phyloP scores from a whole-genome alignment of 2,797 vertebrate species.

The Hemibagrus guttatus region DNA sequence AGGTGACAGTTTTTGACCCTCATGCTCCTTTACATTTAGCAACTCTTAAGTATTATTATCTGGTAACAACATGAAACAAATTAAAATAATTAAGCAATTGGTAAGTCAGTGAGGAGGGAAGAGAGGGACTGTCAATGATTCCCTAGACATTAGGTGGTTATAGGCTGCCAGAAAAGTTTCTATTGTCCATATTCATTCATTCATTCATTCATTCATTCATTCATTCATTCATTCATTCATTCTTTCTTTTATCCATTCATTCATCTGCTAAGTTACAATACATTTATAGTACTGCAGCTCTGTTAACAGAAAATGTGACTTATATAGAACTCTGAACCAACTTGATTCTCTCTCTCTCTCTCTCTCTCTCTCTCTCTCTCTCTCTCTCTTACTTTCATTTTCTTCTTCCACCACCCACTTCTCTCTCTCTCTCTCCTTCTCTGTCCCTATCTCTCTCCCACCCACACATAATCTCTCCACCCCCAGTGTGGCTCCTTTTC shows the following conservation, averaged over 20 bases:
- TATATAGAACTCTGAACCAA: neutral
- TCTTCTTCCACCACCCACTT: conserved; percentile 35
- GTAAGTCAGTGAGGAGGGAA: neutral
- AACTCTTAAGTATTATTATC: neutral
- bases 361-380: neutral
- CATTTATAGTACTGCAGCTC: neutral
- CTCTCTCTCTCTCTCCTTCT: conserved; percentile 31
- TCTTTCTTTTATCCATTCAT: neutral
- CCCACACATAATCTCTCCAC: conserved; percentile 20
- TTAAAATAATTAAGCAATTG: neutral
- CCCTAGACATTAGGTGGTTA: neutral
- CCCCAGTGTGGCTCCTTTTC: conserved; percentile 9
- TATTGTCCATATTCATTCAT: neutral
- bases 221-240: neutral
- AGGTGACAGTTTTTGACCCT: neutral
- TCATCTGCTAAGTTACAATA: neutral
- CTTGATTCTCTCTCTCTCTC: neutral
- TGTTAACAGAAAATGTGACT: neutral
- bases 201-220: neutral
- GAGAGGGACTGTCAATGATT: neutral
- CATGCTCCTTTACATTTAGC: neutral
- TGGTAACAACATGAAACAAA: neutral
- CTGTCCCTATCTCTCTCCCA: conserved; percentile 10
- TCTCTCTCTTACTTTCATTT: conserved; percentile 33
- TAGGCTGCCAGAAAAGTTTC: neutral